A percentile compares a stretch with the other conserved stretches of the same genome.
Conservation (phyloP, 1,140 invertebrate genomes). For the Solenopsis fugax region DNA sequence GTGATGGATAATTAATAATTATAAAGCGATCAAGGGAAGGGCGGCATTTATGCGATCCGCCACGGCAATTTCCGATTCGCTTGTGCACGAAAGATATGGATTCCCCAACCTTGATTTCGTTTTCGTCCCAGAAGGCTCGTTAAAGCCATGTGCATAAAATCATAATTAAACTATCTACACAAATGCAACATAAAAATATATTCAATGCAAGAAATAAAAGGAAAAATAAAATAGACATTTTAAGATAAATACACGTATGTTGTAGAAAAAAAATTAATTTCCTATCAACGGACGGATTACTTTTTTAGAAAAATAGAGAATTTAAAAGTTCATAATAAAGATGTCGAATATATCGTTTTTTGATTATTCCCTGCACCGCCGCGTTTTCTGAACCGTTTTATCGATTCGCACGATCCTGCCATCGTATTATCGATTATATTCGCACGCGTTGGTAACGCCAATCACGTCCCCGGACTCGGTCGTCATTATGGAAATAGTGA, state of each 20-base stretch:
- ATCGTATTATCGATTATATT: conserved; percentile 68
- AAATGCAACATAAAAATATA: background rate
- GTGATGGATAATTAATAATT: conserved; percentile 69
- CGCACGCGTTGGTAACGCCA: conserved; percentile 51
- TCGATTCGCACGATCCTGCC: conserved; percentile 27
- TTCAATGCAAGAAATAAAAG: background rate
- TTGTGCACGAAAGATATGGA: conserved; percentile 21
- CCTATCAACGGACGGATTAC: background rate
- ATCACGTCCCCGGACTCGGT: conserved; percentile 21
- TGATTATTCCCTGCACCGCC: background rate
- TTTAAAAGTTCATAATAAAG: background rate
- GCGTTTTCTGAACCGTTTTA: conserved; percentile 12
- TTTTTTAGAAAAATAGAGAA: background rate
- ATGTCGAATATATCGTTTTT: conserved; percentile 10
- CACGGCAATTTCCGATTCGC: conserved; percentile 50
- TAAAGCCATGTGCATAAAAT: conserved; percentile 36
- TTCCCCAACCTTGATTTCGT: conserved; percentile 35
- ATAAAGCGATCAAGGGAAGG: conserved; percentile 67
- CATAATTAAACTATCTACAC: conserved; percentile 6
- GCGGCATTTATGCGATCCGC: conserved; percentile 22
- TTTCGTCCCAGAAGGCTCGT: conserved; percentile 36
- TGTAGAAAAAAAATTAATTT: background rate
- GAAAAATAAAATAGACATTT: background rate
- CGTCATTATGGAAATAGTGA: conserved; percentile 58
- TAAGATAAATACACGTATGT: background rate